Conservation (phyloP, 2,113 vertebrate genomes). For the Sebastes schlegelii region DNA sequence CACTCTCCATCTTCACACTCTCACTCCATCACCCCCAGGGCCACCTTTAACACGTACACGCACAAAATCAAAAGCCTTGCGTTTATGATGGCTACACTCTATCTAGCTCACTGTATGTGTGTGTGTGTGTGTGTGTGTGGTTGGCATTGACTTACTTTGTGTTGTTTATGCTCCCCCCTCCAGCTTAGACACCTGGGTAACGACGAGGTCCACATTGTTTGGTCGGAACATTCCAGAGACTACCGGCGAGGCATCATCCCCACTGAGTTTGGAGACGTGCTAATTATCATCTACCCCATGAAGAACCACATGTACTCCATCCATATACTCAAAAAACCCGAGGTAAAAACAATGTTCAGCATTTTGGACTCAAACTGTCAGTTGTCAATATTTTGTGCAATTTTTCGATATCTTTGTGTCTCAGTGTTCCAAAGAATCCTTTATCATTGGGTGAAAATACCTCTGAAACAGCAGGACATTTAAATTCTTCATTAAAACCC, state of each 20-base stretch:
- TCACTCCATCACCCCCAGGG: slow-evolving; percentile 77
- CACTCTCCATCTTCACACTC: slow-evolving; percentile 66
- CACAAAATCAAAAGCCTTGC: slow-evolving; percentile 60
- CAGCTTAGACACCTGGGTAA: slow-evolving; percentile 98
- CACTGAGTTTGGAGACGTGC: slow-evolving; percentile 98
- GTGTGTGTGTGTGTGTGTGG: background rate
- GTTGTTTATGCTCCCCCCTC: slow-evolving; percentile 44
- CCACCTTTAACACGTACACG: slow-evolving; percentile 47
- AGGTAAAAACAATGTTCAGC: slow-evolving; percentile 82
- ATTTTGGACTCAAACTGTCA: background rate
- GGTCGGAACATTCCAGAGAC: slow-evolving; percentile 98
- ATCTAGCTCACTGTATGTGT: slow-evolving; percentile 26
- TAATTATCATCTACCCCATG: slow-evolving; percentile 98
- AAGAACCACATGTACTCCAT: slow-evolving; percentile 99
- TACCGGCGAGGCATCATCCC: slow-evolving; percentile 98
- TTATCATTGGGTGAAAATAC: background rate
- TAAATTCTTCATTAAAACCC: slow-evolving; percentile 30
- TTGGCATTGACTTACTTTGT: slow-evolving; percentile 37
- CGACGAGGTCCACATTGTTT: slow-evolving; percentile 98
- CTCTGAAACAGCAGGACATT: slow-evolving; percentile 17
- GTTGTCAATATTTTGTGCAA: background rate
- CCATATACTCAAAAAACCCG: slow-evolving; percentile 98
- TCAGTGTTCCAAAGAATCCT: slow-evolving; percentile 4
- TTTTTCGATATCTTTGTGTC: background rate
- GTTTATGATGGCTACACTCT: slow-evolving; percentile 68